Evolutionary conservation across 2,888 invertebrate genomes (phyloP), one percentile per base, ranked within the genome.

Genomic region (Sphinx pinastri): DNA sequence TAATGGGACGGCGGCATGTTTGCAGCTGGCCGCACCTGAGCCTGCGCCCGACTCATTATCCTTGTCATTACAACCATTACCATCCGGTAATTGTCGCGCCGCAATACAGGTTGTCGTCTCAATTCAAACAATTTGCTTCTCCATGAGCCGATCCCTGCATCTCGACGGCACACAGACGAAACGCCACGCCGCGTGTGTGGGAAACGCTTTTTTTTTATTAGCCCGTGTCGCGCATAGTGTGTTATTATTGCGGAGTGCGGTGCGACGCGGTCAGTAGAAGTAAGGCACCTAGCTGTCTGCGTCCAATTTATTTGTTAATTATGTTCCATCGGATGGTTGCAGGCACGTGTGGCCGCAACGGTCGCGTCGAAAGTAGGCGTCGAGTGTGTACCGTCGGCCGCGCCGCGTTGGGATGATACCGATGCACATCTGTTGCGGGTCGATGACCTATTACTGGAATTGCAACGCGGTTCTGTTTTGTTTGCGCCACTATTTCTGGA

Each of bases 281-380:
- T 92, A 90, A 92, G 91, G 87, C 92, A 90, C 77, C 88, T 92
- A 92, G 92, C 92, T 92, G 92, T 92, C 91, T 92, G 88, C 84
- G 88, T 82, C 81, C 89, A 91, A 90, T 92, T 92, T 92, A 79
- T 85, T 88, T 85, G 87, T 88, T 92, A 90, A 92, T 92, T 90
- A 92, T 88, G 82, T 89, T 84, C 85, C 83, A 87, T 83, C 84
- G 86, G 79, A 80, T 84, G 85, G 83, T 80, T 81, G 63, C 71
- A 81, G 84, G 84, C 89, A 87, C 89, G 89, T 88, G 84, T 90
- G 87, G 84, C 84, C 78, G 84, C 83, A 85, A 88, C 82, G 86
- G 84, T 81, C 81, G 84, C 82, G 79, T 75, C 74, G 85, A 87
- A 89, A 89, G 55, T 55, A 16, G 11, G 80, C 80, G 79, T 75